Base-by-base conservation (phyloP, 1,140 invertebrate genomes). In the Brevipalpus yothersi region DNA sequence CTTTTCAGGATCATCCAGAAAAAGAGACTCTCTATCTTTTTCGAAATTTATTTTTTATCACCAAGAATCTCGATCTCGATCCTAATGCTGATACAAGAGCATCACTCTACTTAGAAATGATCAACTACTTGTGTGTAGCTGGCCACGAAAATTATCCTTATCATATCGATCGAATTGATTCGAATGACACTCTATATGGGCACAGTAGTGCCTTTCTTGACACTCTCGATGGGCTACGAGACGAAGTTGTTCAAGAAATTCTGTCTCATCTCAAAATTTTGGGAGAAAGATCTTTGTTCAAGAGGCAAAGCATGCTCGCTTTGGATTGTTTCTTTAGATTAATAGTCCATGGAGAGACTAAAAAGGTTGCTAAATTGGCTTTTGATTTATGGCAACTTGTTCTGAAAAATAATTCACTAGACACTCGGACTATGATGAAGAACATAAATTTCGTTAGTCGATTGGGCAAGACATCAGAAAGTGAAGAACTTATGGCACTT, bases 141-240 rank as follows among this genome's bases (percentile, higher is more conserved):
- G 76, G 77, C 19, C 84, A 87, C 69, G 83, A 87, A 66, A 74
- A 69, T 54, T 90, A 86, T 72, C 77, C 79, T 1, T 89, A 90
- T 70, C 81, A 84, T 66, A 76, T 90, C 58, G 80, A 83, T 61
- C 78, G 81, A 79, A 86, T 94, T 57, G 82, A 93, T 68, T 89
- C 89, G 2, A 95, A 95, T 71, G 89, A 95, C 70, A 77, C 80
- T 55, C 71, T 95, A n/a, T 94, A 94, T 70, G 89, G 88, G 0
- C 9, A 55, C 39, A 11, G 39, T 41, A 10, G 21, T 39, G 10
- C 12, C 12, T 55, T 55, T 21, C 23, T 55, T 2, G 23, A 55
- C 39, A 15, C 23, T 2, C 31, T 55, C 21, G 39, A 17, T 39
- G 7, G 39, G n/a, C n/a, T 55, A 39, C 15, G 53, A 8, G 40